Conservation (phyloP, 2,113 vertebrate genomes). For the Lasiurus borealis region DNA sequence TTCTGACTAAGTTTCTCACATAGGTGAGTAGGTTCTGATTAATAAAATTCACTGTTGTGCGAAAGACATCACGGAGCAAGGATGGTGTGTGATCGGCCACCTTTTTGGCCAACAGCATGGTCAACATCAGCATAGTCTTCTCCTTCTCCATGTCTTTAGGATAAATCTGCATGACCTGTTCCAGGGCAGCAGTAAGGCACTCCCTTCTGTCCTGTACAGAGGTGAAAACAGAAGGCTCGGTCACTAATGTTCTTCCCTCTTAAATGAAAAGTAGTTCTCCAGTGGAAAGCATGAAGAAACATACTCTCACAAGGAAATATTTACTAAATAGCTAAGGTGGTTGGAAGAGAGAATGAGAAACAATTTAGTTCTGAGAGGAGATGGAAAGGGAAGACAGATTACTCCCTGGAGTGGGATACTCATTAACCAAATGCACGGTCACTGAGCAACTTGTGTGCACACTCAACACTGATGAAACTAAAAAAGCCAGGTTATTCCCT, state of each 20-base stretch:
- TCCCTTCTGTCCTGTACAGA: constrained; percentile 84
- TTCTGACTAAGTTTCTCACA: constrained; percentile 80
- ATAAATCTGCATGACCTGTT: constrained; percentile 63
- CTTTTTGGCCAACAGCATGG: constrained; percentile 90
- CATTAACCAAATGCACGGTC: background rate
- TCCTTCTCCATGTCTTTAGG: constrained; percentile 86
- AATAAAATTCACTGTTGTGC: constrained; percentile 85
- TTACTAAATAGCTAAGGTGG: background rate
- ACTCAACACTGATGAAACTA: too few species aligned
- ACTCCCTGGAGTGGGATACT: background rate
- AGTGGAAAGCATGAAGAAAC: rapidly evolving
- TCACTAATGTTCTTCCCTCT: background rate
- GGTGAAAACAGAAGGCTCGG: background rate
- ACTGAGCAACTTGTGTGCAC: background rate
- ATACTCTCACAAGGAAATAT: background rate
- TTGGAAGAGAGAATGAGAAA: background rate
- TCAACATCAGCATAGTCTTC: constrained; percentile 86
- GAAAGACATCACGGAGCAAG: constrained; percentile 86
- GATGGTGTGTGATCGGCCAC: constrained; percentile 87
- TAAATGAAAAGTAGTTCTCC: background rate
- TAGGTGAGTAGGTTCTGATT: constrained; percentile 73
- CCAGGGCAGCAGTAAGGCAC: constrained; percentile 82
- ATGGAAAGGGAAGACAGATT: rapidly evolving
- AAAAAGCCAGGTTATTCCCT: background rate
- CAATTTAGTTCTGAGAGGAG: background rate